A percentile compares a stretch with the other conserved stretches of the same genome.
Conservation (phyloP, 2,113 vertebrate species). For the Sakesphorus luctuosus region DNA sequence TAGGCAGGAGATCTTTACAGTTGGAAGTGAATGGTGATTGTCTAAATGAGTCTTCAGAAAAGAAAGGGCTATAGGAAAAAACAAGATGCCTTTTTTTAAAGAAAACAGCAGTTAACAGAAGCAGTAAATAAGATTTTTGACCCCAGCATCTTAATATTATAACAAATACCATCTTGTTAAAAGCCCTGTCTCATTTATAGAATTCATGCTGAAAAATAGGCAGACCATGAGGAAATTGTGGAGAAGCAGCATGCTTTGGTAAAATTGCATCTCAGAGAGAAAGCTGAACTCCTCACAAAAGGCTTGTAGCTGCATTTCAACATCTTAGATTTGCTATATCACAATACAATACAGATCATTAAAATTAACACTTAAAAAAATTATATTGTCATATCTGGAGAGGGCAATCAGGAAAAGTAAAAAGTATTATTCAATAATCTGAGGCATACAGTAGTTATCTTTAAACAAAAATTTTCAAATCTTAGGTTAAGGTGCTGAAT, state of each 20-base stretch:
- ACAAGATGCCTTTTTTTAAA: slow-evolving; percentile 40
- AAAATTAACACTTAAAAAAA: not conserved
- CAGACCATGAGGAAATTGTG: not conserved
- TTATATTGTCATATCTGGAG: not conserved
- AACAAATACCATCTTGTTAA: not conserved
- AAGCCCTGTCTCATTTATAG: not conserved
- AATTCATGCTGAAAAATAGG: not conserved
- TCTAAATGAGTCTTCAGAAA: slow-evolving; percentile 96
- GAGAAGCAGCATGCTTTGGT: not conserved
- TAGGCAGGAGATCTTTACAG: slow-evolving; percentile 91
- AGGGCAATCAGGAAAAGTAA: not conserved
- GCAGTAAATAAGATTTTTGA: not conserved
- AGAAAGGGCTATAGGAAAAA: slow-evolving; percentile 86
- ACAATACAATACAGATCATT: not conserved
- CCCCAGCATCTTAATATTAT: not conserved
- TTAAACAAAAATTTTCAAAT: not conserved
- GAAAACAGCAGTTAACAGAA: not conserved
- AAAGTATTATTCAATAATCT: not conserved
- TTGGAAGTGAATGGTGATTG: slow-evolving; percentile 96
- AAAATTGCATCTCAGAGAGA: not conserved
- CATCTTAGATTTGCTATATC: not conserved
- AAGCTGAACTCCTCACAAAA: not conserved
- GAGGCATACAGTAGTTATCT: not conserved
- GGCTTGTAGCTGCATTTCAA: not conserved
- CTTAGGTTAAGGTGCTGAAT: not conserved